These are phyloP conservation scores for Drosophila tropicalis DNA, from an alignment of 1,140 invertebrate species.

Conservation along the genomic window DNA sequence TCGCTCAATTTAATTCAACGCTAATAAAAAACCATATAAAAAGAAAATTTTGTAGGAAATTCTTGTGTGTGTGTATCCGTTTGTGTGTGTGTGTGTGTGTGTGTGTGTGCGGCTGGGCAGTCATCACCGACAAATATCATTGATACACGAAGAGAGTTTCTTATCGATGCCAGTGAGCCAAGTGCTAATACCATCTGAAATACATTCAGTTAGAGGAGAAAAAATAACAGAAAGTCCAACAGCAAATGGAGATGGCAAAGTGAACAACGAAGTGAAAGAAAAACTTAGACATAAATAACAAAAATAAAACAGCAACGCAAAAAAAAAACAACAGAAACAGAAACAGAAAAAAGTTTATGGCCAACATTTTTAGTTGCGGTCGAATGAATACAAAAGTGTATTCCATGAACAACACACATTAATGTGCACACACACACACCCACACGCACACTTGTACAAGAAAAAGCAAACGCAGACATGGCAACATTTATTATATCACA, in stretches of 20 bases:
- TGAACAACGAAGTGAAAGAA: conserved; percentile 33
- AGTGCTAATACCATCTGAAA: conserved; percentile 58
- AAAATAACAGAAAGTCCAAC: conserved; percentile 31
- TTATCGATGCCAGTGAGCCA: conserved; percentile 17
- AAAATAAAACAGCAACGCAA: conserved; percentile 55
- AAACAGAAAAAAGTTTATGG: conserved; percentile 64
- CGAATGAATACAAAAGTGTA: conserved; percentile 78
- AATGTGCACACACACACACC: conserved; percentile 39
- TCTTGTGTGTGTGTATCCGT: conserved; percentile 30
- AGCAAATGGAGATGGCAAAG: conserved; percentile 19
- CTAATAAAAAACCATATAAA: conserved; percentile 73
- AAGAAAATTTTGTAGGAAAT: conserved; percentile 62
- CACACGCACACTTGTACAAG: conserved; percentile 7
- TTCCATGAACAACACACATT: conserved; percentile 71
- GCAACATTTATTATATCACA: conserved; percentile 76
- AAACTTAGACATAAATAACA: conserved; percentile 69
- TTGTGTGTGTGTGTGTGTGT: conserved; percentile 34
- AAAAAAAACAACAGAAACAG: conserved; percentile 37
- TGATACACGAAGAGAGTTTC: conserved; percentile 39
- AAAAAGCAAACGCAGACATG: conserved; percentile 44
- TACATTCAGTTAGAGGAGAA: conserved; percentile 21
- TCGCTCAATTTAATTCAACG: conserved; percentile 77
- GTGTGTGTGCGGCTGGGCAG: conserved; percentile 43
- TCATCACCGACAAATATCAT: conserved; percentile 45
- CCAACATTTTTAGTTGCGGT: conserved; percentile 80